phyloP scores from a whole-genome alignment of 1,140 invertebrate species.

The Chrysomallon squamiferum region DNA sequence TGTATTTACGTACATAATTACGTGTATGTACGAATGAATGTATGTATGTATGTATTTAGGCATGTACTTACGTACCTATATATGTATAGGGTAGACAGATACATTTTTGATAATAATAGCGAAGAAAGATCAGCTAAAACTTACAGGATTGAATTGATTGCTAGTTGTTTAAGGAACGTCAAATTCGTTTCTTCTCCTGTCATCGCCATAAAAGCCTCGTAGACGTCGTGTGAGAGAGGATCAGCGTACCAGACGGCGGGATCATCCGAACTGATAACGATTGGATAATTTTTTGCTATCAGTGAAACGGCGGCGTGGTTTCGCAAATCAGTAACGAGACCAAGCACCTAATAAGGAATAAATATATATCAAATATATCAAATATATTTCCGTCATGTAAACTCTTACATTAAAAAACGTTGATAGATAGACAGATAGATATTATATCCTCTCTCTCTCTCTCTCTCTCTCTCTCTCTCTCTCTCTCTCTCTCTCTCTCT shows the following conservation, averaged over 20 bases:
- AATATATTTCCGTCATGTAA: no score
- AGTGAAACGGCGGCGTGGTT: conserved; percentile 80
- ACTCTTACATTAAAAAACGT: no score
- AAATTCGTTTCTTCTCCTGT: conserved; percentile 75
- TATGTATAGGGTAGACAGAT: no score
- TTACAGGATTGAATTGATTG: conserved; percentile 78
- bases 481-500: no score
- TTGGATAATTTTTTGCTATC: conserved; percentile 69
- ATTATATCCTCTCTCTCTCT: no score
- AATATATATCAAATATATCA: neutral
- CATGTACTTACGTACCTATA: no score
- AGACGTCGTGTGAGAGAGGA: conserved; percentile 82
- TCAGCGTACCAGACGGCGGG: conserved; percentile 79
- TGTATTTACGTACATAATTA: no score
- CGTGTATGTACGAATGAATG: no score
- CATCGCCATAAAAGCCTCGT: conserved; percentile 81
- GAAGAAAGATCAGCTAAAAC: conserved; percentile 9
- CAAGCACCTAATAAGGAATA: conserved; percentile 74
- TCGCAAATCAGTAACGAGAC: conserved; percentile 76
- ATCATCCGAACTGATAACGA: conserved; percentile 79
- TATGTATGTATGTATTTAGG: no score
- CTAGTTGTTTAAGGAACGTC: conserved; percentile 78
- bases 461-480: no score
- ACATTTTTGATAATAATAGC: no score
- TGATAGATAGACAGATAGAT: no score